These are phyloP conservation scores for Lacanobia wlatinum DNA, from an alignment of 2,888 invertebrate genomes.

Conservation along the genomic window DNA sequence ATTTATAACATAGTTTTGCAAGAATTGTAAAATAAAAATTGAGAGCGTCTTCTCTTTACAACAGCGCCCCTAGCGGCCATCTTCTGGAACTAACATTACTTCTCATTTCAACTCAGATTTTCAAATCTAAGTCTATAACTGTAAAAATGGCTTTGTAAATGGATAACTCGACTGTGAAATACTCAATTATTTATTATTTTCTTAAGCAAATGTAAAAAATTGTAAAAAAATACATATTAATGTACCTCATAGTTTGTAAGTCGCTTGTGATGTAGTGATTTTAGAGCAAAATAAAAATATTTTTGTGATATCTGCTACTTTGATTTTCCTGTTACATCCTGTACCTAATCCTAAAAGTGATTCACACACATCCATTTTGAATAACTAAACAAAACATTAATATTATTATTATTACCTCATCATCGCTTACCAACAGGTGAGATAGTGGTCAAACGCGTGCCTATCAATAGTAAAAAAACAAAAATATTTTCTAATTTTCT, in stretches of 20 bases:
- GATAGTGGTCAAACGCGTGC: too few relatives aligned
- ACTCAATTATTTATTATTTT: conserved; percentile 74
- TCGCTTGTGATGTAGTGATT: conserved; percentile 65
- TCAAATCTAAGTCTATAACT: not conserved
- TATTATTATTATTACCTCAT: too few relatives aligned
- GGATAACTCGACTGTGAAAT: conserved; percentile 68
- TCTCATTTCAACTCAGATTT: conserved; percentile 33
- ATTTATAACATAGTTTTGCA: too few relatives aligned
- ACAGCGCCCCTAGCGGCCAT: conserved; percentile 17
- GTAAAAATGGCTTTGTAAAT: conserved; percentile 56
- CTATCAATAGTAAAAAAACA: too few relatives aligned
- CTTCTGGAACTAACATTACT: conserved; percentile 29
- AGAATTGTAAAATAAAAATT: too few relatives aligned
- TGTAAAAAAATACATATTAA: conserved; percentile 66
- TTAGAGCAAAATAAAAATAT: conserved; percentile 65
- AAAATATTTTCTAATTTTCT: too few relatives aligned
- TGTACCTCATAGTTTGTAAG: conserved; percentile 66
- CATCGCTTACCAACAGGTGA: too few relatives aligned
- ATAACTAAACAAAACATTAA: too few relatives aligned
- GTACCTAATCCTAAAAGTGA: not conserved
- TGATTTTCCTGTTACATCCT: not conserved
- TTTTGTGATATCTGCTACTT: conserved; percentile 34
- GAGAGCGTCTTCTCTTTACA: too few relatives aligned
- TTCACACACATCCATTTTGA: not conserved
- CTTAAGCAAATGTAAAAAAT: conserved; percentile 73